Evolutionary conservation across 2,113 vertebrate genomes (phyloP), one percentile per base, ranked within the genome.

Genomic region (Numenius arquata): DNA sequence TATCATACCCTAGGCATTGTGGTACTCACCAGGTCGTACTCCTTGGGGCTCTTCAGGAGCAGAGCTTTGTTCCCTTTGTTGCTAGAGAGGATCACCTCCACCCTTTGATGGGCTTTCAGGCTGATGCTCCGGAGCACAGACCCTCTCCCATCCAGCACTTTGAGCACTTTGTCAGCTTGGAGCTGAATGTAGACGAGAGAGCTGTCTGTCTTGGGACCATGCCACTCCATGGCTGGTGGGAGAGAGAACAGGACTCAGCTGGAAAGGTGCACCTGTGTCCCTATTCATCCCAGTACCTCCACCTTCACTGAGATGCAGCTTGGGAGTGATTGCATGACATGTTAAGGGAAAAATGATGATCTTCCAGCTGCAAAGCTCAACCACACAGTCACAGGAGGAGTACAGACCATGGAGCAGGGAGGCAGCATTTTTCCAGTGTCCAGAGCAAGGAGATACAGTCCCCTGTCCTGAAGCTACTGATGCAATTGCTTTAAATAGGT

Each of bases 21-120:
- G 11, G 45, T 50, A 83, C 98, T 91, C 97, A 99, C 99, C 98
- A 99, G 97, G 96, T 99, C 99, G 0, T 99, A 99, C 81, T 99
- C 99, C 94, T 99, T 99, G 58, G 99, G 99, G 47, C 99, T 98
- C 97, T 99, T 99, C 87, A 99, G 97, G 71, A 99, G 97, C 70
- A 99, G 96, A 52, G 97, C 93, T 62, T 94, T 98, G 55, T 95
- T 85, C 12, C 98, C 97, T 3, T 55, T 93, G 96, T 99, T 98
- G 83, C 71, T 98, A 79, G 99, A 99, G 52, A 99, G 94, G 68
- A 98, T 78, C 20, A 99, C 85, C 21, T 98, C 97, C 41, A 99
- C 96, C 30, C 87, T 90, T 71, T 97, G 96, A 7, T 97, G 98
- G 41, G 89, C 88, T 53, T 50, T 91, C 66, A 99, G 97, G 77